These are phyloP conservation scores for Rattus rattus DNA, from an alignment of 2,113 vertebrate genomes.

Conservation along the genomic window DNA sequence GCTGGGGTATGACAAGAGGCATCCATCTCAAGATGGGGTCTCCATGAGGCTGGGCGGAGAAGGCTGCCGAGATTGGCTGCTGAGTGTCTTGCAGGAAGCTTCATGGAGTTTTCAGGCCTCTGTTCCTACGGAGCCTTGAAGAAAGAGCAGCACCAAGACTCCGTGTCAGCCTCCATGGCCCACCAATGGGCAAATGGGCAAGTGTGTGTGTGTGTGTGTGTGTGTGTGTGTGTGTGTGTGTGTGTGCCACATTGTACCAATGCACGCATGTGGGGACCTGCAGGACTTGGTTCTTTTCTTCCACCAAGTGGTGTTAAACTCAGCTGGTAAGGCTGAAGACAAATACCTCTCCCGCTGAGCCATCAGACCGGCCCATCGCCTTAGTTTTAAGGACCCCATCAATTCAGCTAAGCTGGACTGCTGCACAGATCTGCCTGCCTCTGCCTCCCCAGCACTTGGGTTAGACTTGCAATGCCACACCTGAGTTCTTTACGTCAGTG, in stretches of 20 bases:
- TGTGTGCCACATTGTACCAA: neutral
- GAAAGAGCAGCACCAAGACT: neutral
- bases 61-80: neutral
- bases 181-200: neutral
- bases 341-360: neutral
- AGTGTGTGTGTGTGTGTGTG: neutral
- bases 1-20: too few species aligned
- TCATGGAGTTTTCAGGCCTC: neutral
- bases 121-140: neutral
- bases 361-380: neutral
- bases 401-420: neutral
- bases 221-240: too few species aligned
- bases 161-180: neutral
- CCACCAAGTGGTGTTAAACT: neutral
- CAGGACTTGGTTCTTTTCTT: neutral
- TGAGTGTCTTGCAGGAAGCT: neutral
- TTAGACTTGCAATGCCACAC: neutral
- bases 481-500: neutral
- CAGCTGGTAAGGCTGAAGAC: neutral
- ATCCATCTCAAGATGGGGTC: neutral
- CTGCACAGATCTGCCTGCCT: neutral
- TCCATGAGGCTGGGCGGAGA: neutral
- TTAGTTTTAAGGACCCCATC: too few species aligned
- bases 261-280: neutral
- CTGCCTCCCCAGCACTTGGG: neutral